Evolutionary conservation across 2,797 vertebrate genomes (phyloP).

Genomic region (Sebastes hopkinsi): DNA sequence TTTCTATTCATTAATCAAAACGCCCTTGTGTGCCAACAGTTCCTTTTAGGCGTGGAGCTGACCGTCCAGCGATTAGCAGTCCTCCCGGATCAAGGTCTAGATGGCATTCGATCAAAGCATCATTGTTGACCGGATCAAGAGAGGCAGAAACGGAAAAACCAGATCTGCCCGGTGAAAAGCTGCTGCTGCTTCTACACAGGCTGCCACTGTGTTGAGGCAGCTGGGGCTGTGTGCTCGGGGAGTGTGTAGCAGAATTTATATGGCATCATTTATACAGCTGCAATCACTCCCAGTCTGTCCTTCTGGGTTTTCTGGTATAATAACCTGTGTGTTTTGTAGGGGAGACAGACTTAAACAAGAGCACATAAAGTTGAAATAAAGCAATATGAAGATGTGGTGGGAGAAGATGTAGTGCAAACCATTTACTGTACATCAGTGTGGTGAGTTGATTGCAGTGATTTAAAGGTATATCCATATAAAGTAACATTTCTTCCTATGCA

Average conservation of each 20-base stretch:
- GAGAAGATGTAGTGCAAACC: neutral
- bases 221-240: constrained; percentile 25
- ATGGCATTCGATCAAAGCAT: constrained; percentile 58
- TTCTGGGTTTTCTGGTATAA: neutral
- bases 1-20: constrained; percentile 36
- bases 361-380: neutral
- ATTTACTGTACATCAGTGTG: neutral
- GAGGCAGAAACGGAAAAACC: constrained; percentile 46
- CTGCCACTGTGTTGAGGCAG: constrained; percentile 59
- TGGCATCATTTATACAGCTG: constrained; percentile 44
- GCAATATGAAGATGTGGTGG: neutral
- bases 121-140: constrained; percentile 30
- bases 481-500: neutral
- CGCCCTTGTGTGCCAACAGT: constrained; percentile 3
- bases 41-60: constrained; percentile 22
- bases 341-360: neutral
- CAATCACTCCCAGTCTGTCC: constrained; percentile 4
- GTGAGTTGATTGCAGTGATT: neutral
- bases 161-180: constrained; percentile 45
- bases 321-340: constrained; percentile 7
- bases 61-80: constrained; percentile 31
- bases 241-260: constrained; percentile 29
- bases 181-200: constrained; percentile 57
- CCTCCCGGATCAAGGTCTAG: constrained; percentile 36
- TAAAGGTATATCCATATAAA: neutral